Base-by-base conservation (phyloP, 2,797 vertebrate species). In the Peromyscus nudipes region DNA sequence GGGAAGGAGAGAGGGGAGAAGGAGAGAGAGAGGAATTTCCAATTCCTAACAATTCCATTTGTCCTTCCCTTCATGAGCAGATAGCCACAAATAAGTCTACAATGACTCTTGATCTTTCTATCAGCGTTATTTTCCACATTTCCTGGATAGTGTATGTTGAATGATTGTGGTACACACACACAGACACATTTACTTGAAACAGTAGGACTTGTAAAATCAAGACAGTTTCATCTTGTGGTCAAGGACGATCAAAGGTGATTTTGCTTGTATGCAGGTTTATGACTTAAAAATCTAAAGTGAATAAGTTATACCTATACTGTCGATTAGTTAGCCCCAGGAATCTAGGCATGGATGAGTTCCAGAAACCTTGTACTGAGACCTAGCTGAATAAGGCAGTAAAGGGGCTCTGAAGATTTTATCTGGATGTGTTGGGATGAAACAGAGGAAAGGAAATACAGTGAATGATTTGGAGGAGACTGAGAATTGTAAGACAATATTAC, bases 211-310 rank as follows among this genome's bases (percentile, higher is more conserved):
- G 4, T 69, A 64, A 90, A 71, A 81, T 90, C 81, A 92, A 87
- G 43, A 65, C 83, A 25, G 37, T 8, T 80, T 94, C 49, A 89
- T 85, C 13, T 86, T 84, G 64, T n/a, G 31, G 40, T 79, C 64
- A 96, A 80, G 57, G 49, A 75, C 94, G 29, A 90, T 60, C 55
- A 86, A 60, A 3, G 25, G 4, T 76, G 77, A 93, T 80, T 95
- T 92, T 96, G 40, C 49, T 17, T 71, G 9, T 71, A n/a, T 71
- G 67, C 12, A 71, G 34, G 92, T 77, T 91, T 76, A 85, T 71
- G n/a, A 81, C n/a, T 62, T 92, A 95, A 90, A 65, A 83, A 52
- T 57, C 34, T 90, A 76, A 92, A 87, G 7, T 40, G 11, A 94
- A 16, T 16, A 64, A 71, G 76, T n/a, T 94, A 2, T 5, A 67